Evolutionary conservation across 2,113 vertebrate genomes (phyloP).

Genomic region (Geococcyx californianus): DNA sequence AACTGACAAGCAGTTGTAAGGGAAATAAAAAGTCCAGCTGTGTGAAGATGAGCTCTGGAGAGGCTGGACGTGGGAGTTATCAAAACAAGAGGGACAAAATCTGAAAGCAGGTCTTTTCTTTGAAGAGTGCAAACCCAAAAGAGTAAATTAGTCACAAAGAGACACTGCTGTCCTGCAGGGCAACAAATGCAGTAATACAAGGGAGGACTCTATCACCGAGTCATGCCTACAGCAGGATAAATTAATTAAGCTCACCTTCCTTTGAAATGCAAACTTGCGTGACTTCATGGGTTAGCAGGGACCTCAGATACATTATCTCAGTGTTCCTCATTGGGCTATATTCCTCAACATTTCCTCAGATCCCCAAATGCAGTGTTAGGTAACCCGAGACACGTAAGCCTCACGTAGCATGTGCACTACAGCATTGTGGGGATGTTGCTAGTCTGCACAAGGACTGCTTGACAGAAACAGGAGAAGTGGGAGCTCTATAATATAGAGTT

Average conservation of each 20-base stretch:
- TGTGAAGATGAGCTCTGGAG: background rate
- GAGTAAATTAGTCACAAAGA: background rate
- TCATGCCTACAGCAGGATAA: background rate
- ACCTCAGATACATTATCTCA: background rate
- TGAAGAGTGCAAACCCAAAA: background rate
- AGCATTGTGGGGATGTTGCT: background rate
- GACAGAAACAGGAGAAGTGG: background rate
- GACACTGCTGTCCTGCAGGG: background rate
- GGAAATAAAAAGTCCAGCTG: background rate
- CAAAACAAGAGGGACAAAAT: background rate
- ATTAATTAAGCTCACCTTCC: background rate
- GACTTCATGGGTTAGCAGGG: background rate
- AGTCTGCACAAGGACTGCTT: background rate
- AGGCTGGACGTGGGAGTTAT: background rate
- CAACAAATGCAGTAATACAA: background rate
- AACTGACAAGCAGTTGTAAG: background rate
- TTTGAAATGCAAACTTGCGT: background rate
- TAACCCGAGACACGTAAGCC: background rate
- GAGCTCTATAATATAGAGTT: background rate
- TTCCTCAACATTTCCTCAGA: background rate
- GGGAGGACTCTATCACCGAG: background rate
- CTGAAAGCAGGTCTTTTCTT: background rate
- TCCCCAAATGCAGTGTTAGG: background rate
- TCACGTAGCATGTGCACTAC: rapidly evolving
- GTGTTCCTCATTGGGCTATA: background rate